Conservation (phyloP, 2,113 vertebrate species). For the Ceyx margarethae region DNA sequence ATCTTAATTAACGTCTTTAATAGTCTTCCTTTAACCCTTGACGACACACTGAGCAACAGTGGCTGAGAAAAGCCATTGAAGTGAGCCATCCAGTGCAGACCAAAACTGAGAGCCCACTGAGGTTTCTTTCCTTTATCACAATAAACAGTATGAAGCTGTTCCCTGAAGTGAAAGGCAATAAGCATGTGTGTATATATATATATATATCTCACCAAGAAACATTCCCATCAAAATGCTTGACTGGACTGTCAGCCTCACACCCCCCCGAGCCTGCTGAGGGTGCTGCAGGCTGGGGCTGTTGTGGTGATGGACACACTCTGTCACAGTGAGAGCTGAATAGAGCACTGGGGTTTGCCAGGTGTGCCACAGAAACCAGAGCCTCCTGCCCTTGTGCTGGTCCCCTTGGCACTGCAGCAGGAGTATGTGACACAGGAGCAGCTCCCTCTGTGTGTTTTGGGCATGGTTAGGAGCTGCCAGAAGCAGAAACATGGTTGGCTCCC, state of each 20-base stretch:
- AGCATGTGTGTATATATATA: background rate
- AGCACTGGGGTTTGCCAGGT: too few relatives aligned
- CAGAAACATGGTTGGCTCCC: background rate
- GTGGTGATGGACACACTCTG: background rate
- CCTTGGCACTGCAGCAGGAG: background rate
- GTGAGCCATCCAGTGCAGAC: background rate
- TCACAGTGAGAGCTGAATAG: background rate
- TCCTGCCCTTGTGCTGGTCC: background rate
- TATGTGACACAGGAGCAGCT: conserved; percentile 14
- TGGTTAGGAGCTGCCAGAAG: background rate
- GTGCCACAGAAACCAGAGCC: background rate
- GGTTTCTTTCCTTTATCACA: background rate
- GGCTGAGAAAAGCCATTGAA: background rate
- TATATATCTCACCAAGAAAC: background rate
- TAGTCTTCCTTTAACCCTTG: conserved; percentile 12
- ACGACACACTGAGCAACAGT: background rate
- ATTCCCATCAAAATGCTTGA: background rate
- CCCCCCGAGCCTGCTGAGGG: background rate
- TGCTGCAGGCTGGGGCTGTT: background rate
- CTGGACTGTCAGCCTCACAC: background rate
- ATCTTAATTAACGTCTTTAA: conserved; percentile 17
- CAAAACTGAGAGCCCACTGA: background rate
- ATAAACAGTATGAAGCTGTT: background rate
- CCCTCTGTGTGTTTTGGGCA: background rate
- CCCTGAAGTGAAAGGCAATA: conserved; percentile 1